Evolutionary conservation across 2,797 vertebrate genomes (phyloP).

Genomic region (Chloroceryle amazona): DNA sequence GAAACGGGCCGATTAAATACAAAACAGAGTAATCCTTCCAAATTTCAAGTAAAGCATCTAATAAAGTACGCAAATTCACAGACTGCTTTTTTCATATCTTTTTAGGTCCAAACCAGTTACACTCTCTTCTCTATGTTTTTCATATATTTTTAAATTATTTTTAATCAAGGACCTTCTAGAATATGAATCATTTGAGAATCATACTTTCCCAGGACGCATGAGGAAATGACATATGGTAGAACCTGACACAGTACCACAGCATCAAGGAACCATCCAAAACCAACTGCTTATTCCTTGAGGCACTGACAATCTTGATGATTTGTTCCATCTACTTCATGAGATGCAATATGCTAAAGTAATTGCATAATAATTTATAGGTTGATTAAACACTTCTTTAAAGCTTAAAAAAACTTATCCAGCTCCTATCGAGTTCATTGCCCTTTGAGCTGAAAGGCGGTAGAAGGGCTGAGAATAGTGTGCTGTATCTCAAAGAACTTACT

Average conservation of each 20-base stretch:
- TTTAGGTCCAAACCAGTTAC: background rate
- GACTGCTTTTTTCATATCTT: background rate
- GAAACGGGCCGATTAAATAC: background rate
- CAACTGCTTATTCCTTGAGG: background rate
- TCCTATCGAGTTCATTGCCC: background rate
- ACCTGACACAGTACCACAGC: background rate
- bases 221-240: background rate
- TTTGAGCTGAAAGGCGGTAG: background rate
- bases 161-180: background rate
- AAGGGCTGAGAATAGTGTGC: background rate
- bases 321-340: background rate
- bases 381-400: background rate
- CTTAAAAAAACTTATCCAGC: background rate
- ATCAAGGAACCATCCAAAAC: background rate
- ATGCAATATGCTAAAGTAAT: background rate
- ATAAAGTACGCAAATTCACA: background rate
- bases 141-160: background rate
- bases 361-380: background rate
- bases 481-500: background rate
- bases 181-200: background rate
- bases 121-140: background rate
- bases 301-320: background rate
- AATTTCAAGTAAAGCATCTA: background rate
- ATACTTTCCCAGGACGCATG: background rate
- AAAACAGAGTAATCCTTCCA: background rate